Evolutionary conservation across 2,797 vertebrate species (phyloP), one percentile per base, ranked within the genome.

Genomic region (Rhinichthys osculus): DNA sequence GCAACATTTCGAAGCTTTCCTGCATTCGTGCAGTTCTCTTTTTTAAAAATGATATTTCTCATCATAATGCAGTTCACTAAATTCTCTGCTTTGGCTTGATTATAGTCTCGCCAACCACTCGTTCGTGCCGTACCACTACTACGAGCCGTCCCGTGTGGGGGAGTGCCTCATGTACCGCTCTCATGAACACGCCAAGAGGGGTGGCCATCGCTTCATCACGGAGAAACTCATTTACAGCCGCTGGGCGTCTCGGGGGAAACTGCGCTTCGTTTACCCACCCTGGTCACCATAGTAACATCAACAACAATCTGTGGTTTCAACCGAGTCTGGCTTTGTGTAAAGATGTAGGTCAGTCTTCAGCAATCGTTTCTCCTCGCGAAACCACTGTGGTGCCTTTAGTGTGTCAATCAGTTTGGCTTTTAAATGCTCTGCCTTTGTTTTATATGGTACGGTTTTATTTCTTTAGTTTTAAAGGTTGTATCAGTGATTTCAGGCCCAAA

Each of bases 181-280:
- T 3, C 98, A 99, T 0, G 97, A 99, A 90, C 91, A 84, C 73
- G 96, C 95, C 0, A 92, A 76, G 0, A 95, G 88, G 0, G 97
- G 96, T 0, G 98, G 97, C 0, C 98, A 99, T 88, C 97, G 98
- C 89, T 99, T 98, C 93, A 97, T 99, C 93, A 99, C 98, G 0
- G 98, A 99, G 94, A 99, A 99, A 91, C 91, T 95, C 0, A 95
- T 99, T 90, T 99, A 97, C 77, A 97, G 96, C 84, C 97, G 93
- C 91, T 99, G 98, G 98, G 97, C 97, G 33, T 95, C 91, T 16
- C 95, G 88, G 57, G 95, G 93, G 91, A 95, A 94, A 62, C 96
- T 99, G 0, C 7, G 93, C 70, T 99, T 99, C 19, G 94, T 93
- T 62, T 95, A 98, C 88, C 94, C 97, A 0, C 93, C 96, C 0